Evolutionary conservation across 2,797 vertebrate genomes (phyloP).

Genomic region (Pelobates cultripes): DNA sequence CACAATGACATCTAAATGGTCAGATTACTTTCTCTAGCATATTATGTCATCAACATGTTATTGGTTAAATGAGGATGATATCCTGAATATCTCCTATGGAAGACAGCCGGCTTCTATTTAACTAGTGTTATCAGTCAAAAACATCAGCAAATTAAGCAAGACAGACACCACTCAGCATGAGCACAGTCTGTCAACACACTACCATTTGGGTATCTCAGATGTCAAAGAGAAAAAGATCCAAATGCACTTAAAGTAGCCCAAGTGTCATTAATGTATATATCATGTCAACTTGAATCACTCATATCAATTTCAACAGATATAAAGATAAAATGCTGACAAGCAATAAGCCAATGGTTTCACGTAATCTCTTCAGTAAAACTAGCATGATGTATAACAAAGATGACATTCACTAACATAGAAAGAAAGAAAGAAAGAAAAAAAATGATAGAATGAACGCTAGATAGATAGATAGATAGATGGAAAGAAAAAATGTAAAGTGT

Average conservation of each 20-base stretch:
- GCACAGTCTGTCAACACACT: constrained; percentile 44
- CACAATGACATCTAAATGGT: constrained; percentile 62
- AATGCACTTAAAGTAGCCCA: constrained; percentile 22
- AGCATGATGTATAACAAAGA: no score
- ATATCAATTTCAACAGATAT: constrained; percentile 15
- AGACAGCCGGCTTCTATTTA: constrained; percentile 54
- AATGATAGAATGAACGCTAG: no score
- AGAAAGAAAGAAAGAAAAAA: no score
- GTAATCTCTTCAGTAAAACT: no score
- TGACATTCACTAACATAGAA: no score
- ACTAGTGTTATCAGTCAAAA: constrained; percentile 41
- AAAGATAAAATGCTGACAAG: constrained; percentile 9
- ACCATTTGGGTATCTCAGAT: constrained; percentile 38
- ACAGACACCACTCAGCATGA: constrained; percentile 24
- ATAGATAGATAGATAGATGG: no score
- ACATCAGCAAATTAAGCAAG: constrained; percentile 43
- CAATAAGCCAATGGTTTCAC: no score
- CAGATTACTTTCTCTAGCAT: constrained; percentile 62
- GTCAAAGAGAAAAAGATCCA: constrained; percentile 38
- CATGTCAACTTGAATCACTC: constrained; percentile 31
- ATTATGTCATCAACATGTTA: constrained; percentile 63
- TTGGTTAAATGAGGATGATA: constrained; percentile 59
- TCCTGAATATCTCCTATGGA: constrained; percentile 49
- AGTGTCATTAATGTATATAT: constrained; percentile 30
- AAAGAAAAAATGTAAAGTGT: no score